phyloP scores from a whole-genome alignment of 1,140 invertebrate species.

The Brachionus rotundiformis region DNA sequence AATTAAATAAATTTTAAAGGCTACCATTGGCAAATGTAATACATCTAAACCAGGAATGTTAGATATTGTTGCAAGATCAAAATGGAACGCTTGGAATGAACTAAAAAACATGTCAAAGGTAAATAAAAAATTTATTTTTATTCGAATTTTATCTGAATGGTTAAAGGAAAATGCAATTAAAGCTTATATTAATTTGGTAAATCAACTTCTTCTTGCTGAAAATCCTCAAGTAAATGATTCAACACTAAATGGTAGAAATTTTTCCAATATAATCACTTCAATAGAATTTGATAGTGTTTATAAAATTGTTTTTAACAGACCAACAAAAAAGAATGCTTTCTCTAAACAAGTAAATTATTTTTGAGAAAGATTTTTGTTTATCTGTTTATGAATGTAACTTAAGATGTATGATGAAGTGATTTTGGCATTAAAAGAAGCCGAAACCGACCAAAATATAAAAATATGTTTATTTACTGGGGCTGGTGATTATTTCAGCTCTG shows the following conservation, averaged over 20 bases:
- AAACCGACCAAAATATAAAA: conserved; percentile 69
- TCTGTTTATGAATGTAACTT: no score
- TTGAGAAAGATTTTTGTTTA: conserved; percentile 42
- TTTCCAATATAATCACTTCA: not conserved
- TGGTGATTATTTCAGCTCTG: conserved; percentile 80
- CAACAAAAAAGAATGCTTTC: conserved; percentile 77
- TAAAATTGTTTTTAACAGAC: conserved; percentile 69
- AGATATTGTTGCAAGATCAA: conserved; percentile 69
- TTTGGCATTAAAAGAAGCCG: conserved; percentile 71
- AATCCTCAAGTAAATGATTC: not conserved
- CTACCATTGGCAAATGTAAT: conserved; percentile 67
- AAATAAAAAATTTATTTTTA: conserved; percentile 52
- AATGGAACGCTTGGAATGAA: conserved; percentile 70
- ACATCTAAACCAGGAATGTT: conserved; percentile 68
- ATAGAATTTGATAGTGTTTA: conserved; percentile 66
- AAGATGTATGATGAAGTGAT: conserved; percentile 74
- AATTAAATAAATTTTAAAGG: no score
- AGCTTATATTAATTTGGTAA: not conserved
- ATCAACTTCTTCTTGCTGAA: not conserved
- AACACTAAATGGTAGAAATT: not conserved
- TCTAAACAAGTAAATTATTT: conserved; percentile 64
- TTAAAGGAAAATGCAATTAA: conserved; percentile 51
- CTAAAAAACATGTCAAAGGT: conserved; percentile 65
- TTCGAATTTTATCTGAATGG: conserved; percentile 59
- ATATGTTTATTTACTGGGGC: conserved; percentile 73